Evolutionary conservation across 2,888 invertebrate genomes (phyloP).

Genomic region (Elegia similella): DNA sequence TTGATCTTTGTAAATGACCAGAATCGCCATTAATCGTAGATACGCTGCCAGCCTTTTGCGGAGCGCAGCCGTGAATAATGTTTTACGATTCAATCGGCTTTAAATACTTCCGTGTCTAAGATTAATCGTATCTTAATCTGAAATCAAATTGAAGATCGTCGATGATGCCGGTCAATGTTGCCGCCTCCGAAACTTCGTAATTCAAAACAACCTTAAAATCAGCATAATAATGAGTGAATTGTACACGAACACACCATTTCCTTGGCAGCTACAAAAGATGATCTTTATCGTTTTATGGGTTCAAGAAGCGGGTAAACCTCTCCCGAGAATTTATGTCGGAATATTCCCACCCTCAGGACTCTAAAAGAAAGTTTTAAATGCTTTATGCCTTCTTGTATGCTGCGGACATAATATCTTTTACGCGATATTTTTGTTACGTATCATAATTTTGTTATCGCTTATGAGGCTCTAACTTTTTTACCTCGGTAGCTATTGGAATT

Average conservation of each 20-base stretch:
- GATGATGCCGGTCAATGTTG: not conserved
- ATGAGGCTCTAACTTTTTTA: not conserved
- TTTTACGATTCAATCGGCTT: not conserved
- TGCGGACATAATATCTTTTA: constrained; percentile 35
- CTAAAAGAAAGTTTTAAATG: constrained; percentile 70
- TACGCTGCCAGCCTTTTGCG: too few species aligned
- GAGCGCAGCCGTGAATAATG: too few species aligned
- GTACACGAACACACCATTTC: constrained; percentile 41
- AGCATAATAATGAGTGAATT: constrained; percentile 46
- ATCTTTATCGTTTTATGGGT: constrained; percentile 70
- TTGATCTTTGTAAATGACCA: too few species aligned
- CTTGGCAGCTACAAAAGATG: constrained; percentile 59
- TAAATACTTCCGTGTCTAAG: not conserved
- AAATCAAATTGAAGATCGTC: not conserved
- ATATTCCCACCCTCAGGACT: constrained; percentile 56
- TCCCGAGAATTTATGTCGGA: constrained; percentile 58
- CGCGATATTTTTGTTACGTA: constrained; percentile 33
- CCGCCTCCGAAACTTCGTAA: constrained; percentile 4
- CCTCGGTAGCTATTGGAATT: not conserved
- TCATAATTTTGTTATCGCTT: constrained; percentile 15
- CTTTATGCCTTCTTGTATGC: constrained; percentile 52
- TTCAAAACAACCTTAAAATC: constrained; percentile 37
- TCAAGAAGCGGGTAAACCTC: constrained; percentile 51
- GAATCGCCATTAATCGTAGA: too few species aligned
- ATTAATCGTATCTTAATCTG: not conserved